A percentile compares a stretch with the other conserved stretches of the same genome.
phyloP scores from a whole-genome alignment of 2,888 invertebrate species.

The Eumacrocentrus americanus region DNA sequence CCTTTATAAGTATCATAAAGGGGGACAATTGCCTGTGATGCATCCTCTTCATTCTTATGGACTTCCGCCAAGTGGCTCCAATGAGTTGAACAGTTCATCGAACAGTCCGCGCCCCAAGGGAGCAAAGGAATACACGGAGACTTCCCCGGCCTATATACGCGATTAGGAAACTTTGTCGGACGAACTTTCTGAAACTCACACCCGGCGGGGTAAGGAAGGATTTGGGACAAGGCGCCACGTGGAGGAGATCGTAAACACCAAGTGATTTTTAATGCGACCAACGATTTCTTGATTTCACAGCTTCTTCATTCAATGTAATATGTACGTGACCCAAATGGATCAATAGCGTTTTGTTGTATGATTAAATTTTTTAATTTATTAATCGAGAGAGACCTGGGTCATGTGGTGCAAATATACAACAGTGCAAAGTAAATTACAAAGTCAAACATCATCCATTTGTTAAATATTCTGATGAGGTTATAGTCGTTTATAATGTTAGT shows the following conservation, averaged over 20 bases:
- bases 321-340: no score
- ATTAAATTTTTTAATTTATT: no score
- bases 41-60: constrained; percentile 3
- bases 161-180: constrained; percentile 50
- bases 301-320: background rate
- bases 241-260: constrained; percentile 46
- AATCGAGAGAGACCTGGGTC: no score
- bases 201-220: constrained; percentile 27
- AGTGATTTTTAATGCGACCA: constrained; percentile 21
- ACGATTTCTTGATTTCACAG: background rate
- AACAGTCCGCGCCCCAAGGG: constrained; percentile 11
- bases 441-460: no score
- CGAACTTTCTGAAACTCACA: constrained; percentile 42
- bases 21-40: background rate
- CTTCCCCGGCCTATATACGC: constrained; percentile 40
- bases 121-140: constrained; percentile 32
- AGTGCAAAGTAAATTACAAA: no score
- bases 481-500: no score
- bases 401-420: no score
- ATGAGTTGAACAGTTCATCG: constrained; percentile 30
- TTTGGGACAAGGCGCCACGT: constrained; percentile 42
- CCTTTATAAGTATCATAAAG: no score
- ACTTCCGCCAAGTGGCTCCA: constrained; percentile 23
- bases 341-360: background rate
- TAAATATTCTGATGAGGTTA: no score